A percentile compares a stretch with the other conserved stretches of the same genome.
phyloP scores from a whole-genome alignment of 2,113 vertebrate species.

The Turdus rufiventris region DNA sequence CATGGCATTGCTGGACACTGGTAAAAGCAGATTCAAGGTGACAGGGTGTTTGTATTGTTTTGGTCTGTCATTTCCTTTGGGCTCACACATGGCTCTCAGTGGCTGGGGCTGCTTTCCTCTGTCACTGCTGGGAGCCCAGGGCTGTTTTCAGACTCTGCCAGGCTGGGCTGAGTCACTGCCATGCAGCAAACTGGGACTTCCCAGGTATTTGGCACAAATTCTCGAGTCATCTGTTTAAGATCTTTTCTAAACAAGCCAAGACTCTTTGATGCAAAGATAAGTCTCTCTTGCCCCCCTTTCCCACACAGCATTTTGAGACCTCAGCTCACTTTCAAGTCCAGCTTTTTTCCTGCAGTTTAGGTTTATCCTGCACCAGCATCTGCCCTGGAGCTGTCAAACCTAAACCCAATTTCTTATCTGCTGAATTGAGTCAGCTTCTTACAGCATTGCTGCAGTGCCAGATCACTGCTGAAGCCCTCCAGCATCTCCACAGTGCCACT shows the following conservation, averaged over 20 bases:
- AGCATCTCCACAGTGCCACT: background rate
- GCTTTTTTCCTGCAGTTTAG: background rate
- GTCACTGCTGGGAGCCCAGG: background rate
- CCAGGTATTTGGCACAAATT: slow-evolving; percentile 53
- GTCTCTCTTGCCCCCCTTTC: background rate
- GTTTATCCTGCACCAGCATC: slow-evolving; percentile 1
- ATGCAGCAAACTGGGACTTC: slow-evolving; percentile 62
- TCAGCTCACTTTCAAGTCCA: background rate
- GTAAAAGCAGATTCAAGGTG: background rate
- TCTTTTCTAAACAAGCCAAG: slow-evolving; percentile 1
- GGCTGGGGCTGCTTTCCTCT: background rate
- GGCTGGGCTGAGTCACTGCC: slow-evolving; percentile 54
- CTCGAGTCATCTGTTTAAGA: slow-evolving; percentile 44
- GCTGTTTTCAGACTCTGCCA: slow-evolving; percentile 38
- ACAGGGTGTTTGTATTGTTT: background rate
- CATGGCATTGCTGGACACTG: background rate
- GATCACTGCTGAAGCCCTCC: background rate
- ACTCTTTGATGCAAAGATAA: background rate
- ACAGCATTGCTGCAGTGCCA: slow-evolving; percentile 8
- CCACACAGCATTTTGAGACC: background rate
- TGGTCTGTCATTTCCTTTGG: background rate
- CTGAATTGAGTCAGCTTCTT: background rate
- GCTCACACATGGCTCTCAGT: background rate
- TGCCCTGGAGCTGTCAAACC: slow-evolving; percentile 19
- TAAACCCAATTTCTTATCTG: background rate